Percentiles rank a stretch among this genome's conserved stretches.
Evolutionary conservation across 2,113 vertebrate genomes (phyloP).

Genomic region (Ploceus nigricollis): DNA sequence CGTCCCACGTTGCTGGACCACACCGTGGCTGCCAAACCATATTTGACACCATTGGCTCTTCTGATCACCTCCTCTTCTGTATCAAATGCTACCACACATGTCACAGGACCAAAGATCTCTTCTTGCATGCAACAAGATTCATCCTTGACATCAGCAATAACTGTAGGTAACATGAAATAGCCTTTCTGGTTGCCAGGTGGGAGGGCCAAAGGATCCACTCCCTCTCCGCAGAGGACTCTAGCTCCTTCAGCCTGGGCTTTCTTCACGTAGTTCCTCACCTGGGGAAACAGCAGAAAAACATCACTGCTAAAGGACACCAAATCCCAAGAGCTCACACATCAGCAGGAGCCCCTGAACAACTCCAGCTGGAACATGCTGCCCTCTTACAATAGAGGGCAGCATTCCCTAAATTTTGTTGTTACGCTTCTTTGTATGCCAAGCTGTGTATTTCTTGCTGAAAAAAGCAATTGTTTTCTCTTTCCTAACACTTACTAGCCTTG

Average conservation of each 20-base stretch:
- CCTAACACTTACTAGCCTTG: neutral
- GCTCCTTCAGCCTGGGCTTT: constrained; percentile 84
- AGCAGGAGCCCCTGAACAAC: neutral
- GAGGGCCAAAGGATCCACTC: constrained; percentile 80
- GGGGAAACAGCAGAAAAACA: neutral
- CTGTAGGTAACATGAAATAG: constrained; percentile 91
- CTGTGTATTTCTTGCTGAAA: neutral
- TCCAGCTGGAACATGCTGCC: neutral
- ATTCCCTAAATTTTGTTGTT: neutral
- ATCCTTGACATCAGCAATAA: constrained; percentile 84
- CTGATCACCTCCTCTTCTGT: constrained; percentile 88
- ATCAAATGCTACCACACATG: constrained; percentile 87
- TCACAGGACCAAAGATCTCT: constrained; percentile 96
- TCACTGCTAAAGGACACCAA: neutral
- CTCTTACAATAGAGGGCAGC: neutral
- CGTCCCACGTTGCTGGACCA: constrained; percentile 87
- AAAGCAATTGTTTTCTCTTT: neutral
- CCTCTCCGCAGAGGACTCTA: constrained; percentile 87
- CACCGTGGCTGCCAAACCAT: constrained; percentile 85
- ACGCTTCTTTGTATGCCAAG: neutral
- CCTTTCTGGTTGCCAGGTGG: constrained; percentile 76
- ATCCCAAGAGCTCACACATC: neutral
- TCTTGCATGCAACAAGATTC: constrained; percentile 91
- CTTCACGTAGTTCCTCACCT: constrained; percentile 87
- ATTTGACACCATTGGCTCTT: constrained; percentile 87